Evolutionary conservation across 2,113 vertebrate species (phyloP).

Genomic region (Scophthalmus maximus): DNA sequence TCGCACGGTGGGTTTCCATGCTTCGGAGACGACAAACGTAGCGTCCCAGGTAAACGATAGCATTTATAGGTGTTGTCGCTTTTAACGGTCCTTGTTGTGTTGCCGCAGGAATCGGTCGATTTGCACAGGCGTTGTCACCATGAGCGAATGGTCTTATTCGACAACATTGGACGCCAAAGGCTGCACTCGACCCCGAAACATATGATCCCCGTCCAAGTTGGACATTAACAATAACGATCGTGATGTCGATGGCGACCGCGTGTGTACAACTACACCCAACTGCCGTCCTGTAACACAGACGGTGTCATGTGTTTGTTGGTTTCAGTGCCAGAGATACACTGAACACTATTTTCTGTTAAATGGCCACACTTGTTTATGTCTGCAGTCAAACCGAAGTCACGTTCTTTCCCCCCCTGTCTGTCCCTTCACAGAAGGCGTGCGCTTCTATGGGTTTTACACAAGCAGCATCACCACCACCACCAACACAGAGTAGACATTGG

Average conservation of each 20-base stretch:
- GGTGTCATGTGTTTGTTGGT: constrained; percentile 24
- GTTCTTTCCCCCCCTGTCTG: neutral
- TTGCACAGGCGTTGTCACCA: constrained; percentile 5
- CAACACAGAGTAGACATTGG: neutral
- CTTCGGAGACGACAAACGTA: constrained; percentile 71
- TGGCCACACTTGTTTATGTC: constrained; percentile 2
- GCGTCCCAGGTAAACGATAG: constrained; percentile 77
- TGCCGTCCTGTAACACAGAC: constrained; percentile 37
- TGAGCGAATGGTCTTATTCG: constrained; percentile 10
- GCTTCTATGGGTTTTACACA: neutral
- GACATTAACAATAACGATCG: constrained; percentile 25
- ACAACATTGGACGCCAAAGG: constrained; percentile 30
- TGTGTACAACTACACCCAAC: constrained; percentile 53
- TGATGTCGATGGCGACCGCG: constrained; percentile 9
- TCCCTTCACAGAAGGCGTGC: neutral
- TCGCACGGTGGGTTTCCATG: constrained; percentile 73
- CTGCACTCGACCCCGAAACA: constrained; percentile 27
- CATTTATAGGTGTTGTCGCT: neutral
- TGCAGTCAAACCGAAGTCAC: constrained; percentile 34
- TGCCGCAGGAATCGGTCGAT: constrained; percentile 1
- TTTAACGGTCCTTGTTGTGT: constrained; percentile 5
- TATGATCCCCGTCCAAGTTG: constrained; percentile 23
- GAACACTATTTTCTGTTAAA: constrained; percentile 18
- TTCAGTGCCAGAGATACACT: neutral
- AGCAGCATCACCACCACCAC: neutral